Percentiles rank a stretch among this genome's conserved stretches.
Evolutionary conservation across 2,888 invertebrate genomes (phyloP).

Genomic region (Trichacis sp.): DNA sequence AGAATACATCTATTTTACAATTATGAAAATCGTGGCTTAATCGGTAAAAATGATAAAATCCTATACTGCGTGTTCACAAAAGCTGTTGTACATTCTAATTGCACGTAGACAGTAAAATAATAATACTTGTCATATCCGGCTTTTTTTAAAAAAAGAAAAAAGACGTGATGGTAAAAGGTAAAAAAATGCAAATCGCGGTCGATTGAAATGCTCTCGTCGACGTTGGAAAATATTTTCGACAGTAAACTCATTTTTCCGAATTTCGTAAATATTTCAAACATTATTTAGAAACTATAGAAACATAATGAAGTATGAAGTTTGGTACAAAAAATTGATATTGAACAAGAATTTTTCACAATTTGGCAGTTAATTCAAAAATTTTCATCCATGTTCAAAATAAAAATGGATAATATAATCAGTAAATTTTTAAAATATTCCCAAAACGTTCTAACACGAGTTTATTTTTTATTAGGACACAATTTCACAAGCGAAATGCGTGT

Average conservation of each 20-base stretch:
- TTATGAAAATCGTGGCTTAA: slow-evolving; percentile 24
- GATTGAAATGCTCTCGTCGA: slow-evolving; percentile 32
- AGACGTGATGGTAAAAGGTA: slow-evolving; percentile 14
- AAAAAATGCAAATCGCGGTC: slow-evolving; percentile 34
- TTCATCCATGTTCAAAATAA: no score
- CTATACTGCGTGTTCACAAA: slow-evolving; percentile 8
- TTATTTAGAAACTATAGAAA: no score
- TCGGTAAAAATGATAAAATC: slow-evolving; percentile 19
- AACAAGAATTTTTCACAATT: no score
- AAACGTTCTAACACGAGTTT: no score
- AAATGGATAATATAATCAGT: no score
- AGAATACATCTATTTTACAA: slow-evolving; percentile 26
- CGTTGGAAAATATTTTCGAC: slow-evolving; percentile 21
- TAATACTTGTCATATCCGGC: slow-evolving; percentile 24
- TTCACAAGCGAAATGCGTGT: slow-evolving; percentile 28
- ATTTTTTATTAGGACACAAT: no score
- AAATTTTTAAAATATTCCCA: no score
- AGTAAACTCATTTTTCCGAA: no score
- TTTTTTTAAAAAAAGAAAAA: slow-evolving; percentile 5
- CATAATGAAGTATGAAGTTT: no score
- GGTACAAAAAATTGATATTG: no score
- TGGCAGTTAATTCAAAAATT: no score
- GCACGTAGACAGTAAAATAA: slow-evolving; percentile 21
- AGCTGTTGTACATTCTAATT: slow-evolving; percentile 13
- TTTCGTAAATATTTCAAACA: no score